These are phyloP conservation scores for Andricus curvator DNA, from an alignment of 2,888 invertebrate genomes.

Conservation along the genomic window DNA sequence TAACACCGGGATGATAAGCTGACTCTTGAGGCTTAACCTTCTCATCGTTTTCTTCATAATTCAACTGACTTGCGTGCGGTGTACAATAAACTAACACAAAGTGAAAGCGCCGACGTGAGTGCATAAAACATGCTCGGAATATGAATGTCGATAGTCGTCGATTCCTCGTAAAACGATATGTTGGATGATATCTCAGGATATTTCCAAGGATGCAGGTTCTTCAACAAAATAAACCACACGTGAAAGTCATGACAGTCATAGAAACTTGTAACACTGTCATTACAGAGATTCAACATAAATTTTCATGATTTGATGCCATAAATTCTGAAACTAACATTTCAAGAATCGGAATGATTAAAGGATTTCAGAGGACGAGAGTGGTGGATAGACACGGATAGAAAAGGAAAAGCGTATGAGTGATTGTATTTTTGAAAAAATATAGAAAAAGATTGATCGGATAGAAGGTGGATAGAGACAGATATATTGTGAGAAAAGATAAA, in stretches of 20 bases:
- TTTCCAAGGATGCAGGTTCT: conserved; percentile 42
- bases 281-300: background rate
- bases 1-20: conserved; percentile 48
- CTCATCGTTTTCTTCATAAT: conserved; percentile 31
- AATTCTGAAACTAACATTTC: background rate
- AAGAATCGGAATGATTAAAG: too few species aligned
- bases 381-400: too few species aligned
- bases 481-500: too few species aligned
- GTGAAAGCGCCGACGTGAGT: conserved; percentile 41
- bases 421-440: too few species aligned
- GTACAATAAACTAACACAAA: conserved; percentile 44
- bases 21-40: conserved; percentile 41
- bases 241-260: conserved; percentile 3
- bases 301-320: conserved; percentile 12
- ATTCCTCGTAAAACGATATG: conserved; percentile 37
- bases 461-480: too few species aligned
- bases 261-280: conserved; percentile 4
- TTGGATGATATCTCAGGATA: conserved; percentile 39
- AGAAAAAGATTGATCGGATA: too few species aligned
- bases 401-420: too few species aligned
- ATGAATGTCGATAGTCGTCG: conserved; percentile 45
- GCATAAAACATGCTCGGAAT: conserved; percentile 46
- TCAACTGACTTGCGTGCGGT: conserved; percentile 44
- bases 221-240: conserved; percentile 12
- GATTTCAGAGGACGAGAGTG: too few species aligned